A percentile compares a stretch with the other conserved stretches of the same genome.
Conservation (phyloP, 2,113 vertebrate species). For the Panthera leo region DNA sequence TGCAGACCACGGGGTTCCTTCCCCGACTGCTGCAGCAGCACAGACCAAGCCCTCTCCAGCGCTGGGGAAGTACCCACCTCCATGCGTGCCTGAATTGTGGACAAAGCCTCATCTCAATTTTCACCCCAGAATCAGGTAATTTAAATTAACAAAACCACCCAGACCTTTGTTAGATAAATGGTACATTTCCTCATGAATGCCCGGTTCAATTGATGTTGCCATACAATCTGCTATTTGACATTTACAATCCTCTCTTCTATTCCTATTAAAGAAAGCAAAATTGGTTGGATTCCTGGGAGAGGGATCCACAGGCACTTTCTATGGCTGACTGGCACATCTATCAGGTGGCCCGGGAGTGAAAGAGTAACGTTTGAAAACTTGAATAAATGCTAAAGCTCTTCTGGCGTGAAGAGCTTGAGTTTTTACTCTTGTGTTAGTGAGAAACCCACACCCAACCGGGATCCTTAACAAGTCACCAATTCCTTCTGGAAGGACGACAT, state of each 20-base stretch:
- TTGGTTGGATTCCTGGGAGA: conserved; percentile 81
- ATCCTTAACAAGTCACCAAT: conserved; percentile 15
- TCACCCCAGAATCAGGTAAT: conserved; percentile 29
- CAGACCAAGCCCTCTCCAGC: rapidly evolving
- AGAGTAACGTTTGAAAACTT: conserved; percentile 79
- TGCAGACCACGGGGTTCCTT: rapidly evolving
- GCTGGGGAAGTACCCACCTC: neutral
- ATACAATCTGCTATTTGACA: conserved; percentile 73
- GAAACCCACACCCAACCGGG: neutral
- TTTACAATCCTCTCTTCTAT: conserved; percentile 74
- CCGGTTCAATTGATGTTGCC: conserved; percentile 61
- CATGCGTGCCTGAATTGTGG: neutral
- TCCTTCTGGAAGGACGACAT: neutral
- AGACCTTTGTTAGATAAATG: conserved; percentile 69
- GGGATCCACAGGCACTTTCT: conserved; percentile 68
- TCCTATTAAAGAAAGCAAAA: conserved; percentile 82
- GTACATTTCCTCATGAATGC: conserved; percentile 37
- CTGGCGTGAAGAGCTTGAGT: conserved; percentile 62
- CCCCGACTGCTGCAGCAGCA: no score
- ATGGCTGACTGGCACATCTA: conserved; percentile 78
- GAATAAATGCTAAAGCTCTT: conserved; percentile 75
- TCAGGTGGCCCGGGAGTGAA: conserved; percentile 73
- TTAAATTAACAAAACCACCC: conserved; percentile 65
- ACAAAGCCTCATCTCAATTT: neutral
- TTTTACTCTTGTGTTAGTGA: conserved; percentile 41